Conservation (phyloP, 1,140 invertebrate species). For the Drosophila fuyamai region DNA sequence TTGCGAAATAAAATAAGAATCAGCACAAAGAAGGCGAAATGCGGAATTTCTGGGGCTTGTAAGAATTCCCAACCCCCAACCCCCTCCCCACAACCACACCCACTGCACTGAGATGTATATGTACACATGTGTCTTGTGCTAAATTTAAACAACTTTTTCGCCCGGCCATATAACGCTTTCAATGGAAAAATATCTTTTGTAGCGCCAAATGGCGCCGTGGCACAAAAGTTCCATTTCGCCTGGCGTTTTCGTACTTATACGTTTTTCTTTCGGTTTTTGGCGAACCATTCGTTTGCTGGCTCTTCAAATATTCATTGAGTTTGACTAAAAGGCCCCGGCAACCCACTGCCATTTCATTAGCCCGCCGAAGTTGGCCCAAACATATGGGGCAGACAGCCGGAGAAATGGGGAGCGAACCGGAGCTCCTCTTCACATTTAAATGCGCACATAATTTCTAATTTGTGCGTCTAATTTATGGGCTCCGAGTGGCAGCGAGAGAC, state of each 20-base stretch:
- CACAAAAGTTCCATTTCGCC: slow-evolving; percentile 68
- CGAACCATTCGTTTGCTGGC: slow-evolving; percentile 28
- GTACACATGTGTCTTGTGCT: slow-evolving; percentile 71
- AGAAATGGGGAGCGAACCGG: slow-evolving; percentile 13
- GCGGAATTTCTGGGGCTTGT: slow-evolving; percentile 42
- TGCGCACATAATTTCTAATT: slow-evolving; percentile 84
- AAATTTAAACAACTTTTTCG: slow-evolving; percentile 76
- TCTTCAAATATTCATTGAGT: slow-evolving; percentile 83
- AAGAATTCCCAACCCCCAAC: background rate
- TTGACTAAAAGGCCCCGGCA: slow-evolving; percentile 69
- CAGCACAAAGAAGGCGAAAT: slow-evolving; percentile 51
- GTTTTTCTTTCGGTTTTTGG: slow-evolving; percentile 13
- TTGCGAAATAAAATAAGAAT: slow-evolving; percentile 35
- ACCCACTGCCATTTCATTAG: slow-evolving; percentile 56
- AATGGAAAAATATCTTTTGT: slow-evolving; percentile 82
- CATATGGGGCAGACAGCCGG: slow-evolving; percentile 39
- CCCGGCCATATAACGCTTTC: slow-evolving; percentile 61
- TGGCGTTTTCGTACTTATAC: slow-evolving; percentile 22
- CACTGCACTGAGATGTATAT: slow-evolving; percentile 40
- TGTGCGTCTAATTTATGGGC: slow-evolving; percentile 82
- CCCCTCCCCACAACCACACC: slow-evolving; percentile 24
- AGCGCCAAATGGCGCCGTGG: slow-evolving; percentile 80
- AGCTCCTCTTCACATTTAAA: slow-evolving; percentile 81
- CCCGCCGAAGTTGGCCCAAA: slow-evolving; percentile 29
- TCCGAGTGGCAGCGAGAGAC: slow-evolving; percentile 56